Evolutionary conservation across 2,888 invertebrate species (phyloP).

Genomic region (Nebria brevicollis): DNA sequence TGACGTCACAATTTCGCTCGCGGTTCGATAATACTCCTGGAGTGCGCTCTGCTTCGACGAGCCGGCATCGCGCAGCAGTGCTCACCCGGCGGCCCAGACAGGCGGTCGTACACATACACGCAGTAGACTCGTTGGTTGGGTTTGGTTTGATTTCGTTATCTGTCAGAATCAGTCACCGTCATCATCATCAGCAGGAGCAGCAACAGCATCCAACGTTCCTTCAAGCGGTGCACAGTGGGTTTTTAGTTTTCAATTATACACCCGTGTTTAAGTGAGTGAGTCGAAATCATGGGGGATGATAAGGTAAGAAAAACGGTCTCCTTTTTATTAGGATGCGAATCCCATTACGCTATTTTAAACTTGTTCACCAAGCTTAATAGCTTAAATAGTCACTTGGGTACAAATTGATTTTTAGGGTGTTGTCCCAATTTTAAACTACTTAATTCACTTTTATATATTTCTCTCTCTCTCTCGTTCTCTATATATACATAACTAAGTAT

Average conservation of each 20-base stretch:
- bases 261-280: background rate
- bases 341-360: no score
- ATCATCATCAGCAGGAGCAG: no score
- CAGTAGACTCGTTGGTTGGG: background rate
- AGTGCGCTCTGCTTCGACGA: conserved; percentile 18
- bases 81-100: conserved; percentile 9
- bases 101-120: background rate
- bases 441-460: background rate
- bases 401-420: background rate
- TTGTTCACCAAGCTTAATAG: no score
- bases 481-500: background rate
- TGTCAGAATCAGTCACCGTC: no score
- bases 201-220: no score
- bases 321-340: no score
- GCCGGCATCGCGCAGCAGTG: conserved; percentile 21
- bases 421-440: background rate
- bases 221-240: no score
- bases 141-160: background rate
- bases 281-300: background rate
- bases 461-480: no score
- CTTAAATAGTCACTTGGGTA: no score
- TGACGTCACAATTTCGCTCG: conserved; percentile 31
- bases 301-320: background rate
- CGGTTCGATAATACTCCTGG: conserved; percentile 27
- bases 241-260: no score